Conservation (phyloP, 2,888 invertebrate genomes). For the Aporophyla lueneburgensis region DNA sequence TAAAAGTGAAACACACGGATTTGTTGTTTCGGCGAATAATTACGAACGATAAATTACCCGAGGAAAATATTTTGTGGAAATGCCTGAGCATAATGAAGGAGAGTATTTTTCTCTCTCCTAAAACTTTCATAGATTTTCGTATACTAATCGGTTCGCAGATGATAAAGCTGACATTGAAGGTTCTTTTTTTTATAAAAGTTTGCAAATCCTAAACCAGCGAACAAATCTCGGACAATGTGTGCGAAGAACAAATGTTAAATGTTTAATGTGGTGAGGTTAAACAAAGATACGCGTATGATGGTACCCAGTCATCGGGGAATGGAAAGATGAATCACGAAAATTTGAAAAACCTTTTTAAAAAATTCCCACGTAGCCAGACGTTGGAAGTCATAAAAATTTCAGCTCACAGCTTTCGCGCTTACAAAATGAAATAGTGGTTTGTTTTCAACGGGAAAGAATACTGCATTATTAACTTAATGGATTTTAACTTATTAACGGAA, state of each 20-base stretch:
- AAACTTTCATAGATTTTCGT: slow-evolving; percentile 38
- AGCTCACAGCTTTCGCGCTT: slow-evolving; percentile 80
- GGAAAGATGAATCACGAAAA: slow-evolving; percentile 78
- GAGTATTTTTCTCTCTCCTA: slow-evolving; percentile 19
- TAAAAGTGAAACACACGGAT: slow-evolving; percentile 82
- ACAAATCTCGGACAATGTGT: slow-evolving; percentile 77
- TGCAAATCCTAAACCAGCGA: slow-evolving; percentile 30
- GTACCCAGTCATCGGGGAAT: slow-evolving; percentile 71
- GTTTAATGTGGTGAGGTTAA: slow-evolving; percentile 80
- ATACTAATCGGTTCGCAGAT: slow-evolving; percentile 47
- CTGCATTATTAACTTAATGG: slow-evolving; percentile 72
- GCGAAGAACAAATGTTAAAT: slow-evolving; percentile 74
- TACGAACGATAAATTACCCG: slow-evolving; percentile 60
- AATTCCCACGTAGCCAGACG: slow-evolving; percentile 77
- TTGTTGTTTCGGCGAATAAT: slow-evolving; percentile 70
- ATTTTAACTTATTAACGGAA: slow-evolving; percentile 73
- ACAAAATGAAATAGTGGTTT: slow-evolving; percentile 82
- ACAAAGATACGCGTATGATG: slow-evolving; percentile 76
- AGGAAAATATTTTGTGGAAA: slow-evolving; percentile 40
- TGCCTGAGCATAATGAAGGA: slow-evolving; percentile 27
- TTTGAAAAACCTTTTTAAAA: slow-evolving; percentile 83
- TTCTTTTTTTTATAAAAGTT: slow-evolving; percentile 31
- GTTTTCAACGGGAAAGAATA: slow-evolving; percentile 73
- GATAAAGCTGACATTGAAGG: slow-evolving; percentile 50
- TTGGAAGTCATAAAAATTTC: slow-evolving; percentile 83